Percentiles rank a stretch among this genome's conserved stretches.
Conservation (phyloP, 2,113 vertebrate species). For the Anser brachyrhynchus region DNA sequence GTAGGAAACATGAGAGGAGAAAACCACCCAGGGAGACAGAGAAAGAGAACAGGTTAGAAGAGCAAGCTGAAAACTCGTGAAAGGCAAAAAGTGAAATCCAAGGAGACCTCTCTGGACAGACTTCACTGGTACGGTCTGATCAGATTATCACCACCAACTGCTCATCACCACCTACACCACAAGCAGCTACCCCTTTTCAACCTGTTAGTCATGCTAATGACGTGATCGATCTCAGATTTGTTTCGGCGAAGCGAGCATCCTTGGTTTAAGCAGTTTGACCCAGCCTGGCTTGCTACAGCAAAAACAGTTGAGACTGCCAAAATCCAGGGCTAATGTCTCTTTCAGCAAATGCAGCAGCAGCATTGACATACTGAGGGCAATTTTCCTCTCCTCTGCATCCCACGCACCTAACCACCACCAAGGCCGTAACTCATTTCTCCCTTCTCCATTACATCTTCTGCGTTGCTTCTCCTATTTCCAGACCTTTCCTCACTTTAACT, state of each 20-base stretch:
- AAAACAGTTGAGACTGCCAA: neutral
- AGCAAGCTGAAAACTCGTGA: neutral
- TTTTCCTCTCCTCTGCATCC: neutral
- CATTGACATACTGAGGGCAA: neutral
- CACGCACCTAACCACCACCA: neutral
- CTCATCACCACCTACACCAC: neutral
- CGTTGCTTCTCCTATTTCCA: neutral
- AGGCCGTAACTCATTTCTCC: neutral
- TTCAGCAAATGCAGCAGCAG: neutral
- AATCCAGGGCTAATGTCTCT: neutral
- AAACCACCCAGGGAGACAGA: constrained; percentile 20
- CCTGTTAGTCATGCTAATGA: neutral
- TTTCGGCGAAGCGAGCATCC: neutral
- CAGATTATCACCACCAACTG: neutral
- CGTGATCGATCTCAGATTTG: accelerated
- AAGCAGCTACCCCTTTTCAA: neutral
- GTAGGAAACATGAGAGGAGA: neutral
- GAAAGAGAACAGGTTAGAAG: constrained; percentile 1
- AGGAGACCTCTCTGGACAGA: neutral
- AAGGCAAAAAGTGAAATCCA: neutral
- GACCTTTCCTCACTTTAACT: neutral
- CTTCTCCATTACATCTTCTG: neutral
- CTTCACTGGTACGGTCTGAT: neutral
- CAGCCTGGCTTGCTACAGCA: neutral
- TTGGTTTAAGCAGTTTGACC: neutral